Percentiles rank a stretch among this genome's conserved stretches.
phyloP scores from a whole-genome alignment of 2,888 invertebrate species.

The Criorhina ranunculi region DNA sequence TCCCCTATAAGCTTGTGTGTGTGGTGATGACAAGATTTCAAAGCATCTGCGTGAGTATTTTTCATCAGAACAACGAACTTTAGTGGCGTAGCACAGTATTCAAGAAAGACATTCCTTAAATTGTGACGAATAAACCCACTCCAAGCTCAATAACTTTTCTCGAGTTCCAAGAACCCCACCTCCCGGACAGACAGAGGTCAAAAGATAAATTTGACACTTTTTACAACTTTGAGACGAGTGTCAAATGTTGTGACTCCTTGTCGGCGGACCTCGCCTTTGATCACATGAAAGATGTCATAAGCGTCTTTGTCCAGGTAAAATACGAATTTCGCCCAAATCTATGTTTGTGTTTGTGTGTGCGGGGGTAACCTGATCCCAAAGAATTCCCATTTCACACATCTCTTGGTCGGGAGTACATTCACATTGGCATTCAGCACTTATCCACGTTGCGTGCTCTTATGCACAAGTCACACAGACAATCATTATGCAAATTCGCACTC shows the following conservation, averaged over 20 bases:
- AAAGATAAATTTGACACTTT: conserved; percentile 62
- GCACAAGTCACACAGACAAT: conserved; percentile 45
- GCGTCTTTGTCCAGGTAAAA: conserved; percentile 40
- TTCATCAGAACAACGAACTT: too few species aligned
- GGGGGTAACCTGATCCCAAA: conserved; percentile 46
- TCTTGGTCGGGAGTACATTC: conserved; percentile 17
- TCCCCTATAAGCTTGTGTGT: background rate
- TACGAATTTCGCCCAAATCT: conserved; percentile 53
- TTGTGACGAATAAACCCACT: too few species aligned
- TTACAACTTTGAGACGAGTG: conserved; percentile 18
- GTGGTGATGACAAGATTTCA: conserved; percentile 2
- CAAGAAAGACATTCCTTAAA: too few species aligned
- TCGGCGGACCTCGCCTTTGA: conserved; percentile 62
- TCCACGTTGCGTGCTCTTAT: conserved; percentile 53
- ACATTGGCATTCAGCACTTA: conserved; percentile 65
- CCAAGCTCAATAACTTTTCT: conserved; percentile 10
- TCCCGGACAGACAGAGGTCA: conserved; percentile 41
- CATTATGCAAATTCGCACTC: conserved; percentile 70
- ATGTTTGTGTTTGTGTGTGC: conserved; percentile 8
- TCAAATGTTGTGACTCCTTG: conserved; percentile 33
- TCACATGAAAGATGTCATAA: conserved; percentile 57
- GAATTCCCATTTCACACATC: conserved; percentile 16
- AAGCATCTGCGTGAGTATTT: background rate
- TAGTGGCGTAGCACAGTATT: too few species aligned
- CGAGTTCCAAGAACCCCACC: conserved; percentile 45